These are phyloP conservation scores for Lumbricus terrestris DNA, from an alignment of 2,888 invertebrate genomes.

Conservation along the genomic window DNA sequence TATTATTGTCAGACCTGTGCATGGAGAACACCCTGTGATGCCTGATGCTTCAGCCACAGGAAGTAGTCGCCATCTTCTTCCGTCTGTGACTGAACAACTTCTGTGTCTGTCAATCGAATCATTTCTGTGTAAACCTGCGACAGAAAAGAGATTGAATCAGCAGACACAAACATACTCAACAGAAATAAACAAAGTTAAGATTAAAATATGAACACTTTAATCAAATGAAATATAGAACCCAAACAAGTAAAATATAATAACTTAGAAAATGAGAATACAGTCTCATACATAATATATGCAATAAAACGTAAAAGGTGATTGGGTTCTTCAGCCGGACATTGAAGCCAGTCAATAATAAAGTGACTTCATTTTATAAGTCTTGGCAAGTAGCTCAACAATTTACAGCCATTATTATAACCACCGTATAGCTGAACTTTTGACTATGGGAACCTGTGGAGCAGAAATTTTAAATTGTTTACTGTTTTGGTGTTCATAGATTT, in stretches of 20 bases:
- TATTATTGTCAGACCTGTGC: slow-evolving; percentile 51
- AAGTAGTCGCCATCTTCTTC: slow-evolving; percentile 56
- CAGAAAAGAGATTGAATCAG: background rate
- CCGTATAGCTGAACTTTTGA: too few relatives aligned
- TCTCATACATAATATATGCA: too few relatives aligned
- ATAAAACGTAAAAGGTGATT: background rate
- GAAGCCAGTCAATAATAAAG: too few relatives aligned
- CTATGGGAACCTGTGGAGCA: too few relatives aligned
- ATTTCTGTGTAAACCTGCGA: slow-evolving; percentile 52
- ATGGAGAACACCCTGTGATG: slow-evolving; percentile 51
- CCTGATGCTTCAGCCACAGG: slow-evolving; percentile 56
- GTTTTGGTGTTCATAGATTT: too few relatives aligned
- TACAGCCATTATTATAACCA: too few relatives aligned
- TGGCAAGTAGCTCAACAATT: too few relatives aligned
- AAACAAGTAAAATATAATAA: background rate
- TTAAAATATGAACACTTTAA: background rate
- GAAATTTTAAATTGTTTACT: too few relatives aligned
- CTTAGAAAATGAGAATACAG: background rate
- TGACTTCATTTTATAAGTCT: too few relatives aligned
- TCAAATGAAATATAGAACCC: background rate
- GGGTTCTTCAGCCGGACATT: background rate
- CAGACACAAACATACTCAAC: background rate
- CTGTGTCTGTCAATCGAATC: slow-evolving; percentile 54
- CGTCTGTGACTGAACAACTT: slow-evolving; percentile 47
- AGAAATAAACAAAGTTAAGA: background rate